These are phyloP conservation scores for Meliscaeva auricollis DNA, from an alignment of 2,888 invertebrate genomes.

Conservation along the genomic window DNA sequence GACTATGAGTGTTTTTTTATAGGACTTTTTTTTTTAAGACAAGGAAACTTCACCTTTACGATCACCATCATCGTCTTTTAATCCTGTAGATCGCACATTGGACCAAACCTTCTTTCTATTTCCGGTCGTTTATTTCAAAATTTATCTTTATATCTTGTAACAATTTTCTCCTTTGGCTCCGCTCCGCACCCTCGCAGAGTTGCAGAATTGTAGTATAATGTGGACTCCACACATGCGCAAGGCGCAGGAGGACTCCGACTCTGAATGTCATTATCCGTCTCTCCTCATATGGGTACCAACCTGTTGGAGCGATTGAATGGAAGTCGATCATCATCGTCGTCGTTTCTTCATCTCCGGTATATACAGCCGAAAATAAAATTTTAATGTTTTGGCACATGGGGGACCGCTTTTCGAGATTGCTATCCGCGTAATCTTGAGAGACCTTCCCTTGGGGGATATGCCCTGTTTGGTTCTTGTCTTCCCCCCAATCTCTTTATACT, in stretches of 20 bases:
- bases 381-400: slow-evolving; percentile 57
- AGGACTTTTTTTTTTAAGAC: slow-evolving; percentile 8
- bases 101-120: slow-evolving; percentile 73
- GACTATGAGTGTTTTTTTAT: slow-evolving; percentile 24
- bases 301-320: slow-evolving; percentile 48
- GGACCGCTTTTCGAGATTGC: slow-evolving; percentile 35
- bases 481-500: neutral
- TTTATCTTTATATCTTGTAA: slow-evolving; percentile 74
- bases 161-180: slow-evolving; percentile 68
- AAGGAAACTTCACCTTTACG: slow-evolving; percentile 46
- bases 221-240: slow-evolving; percentile 27
- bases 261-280: slow-evolving; percentile 37
- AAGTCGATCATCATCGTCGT: slow-evolving; percentile 60
- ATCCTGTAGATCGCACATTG: slow-evolving; percentile 40
- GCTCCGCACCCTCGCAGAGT: slow-evolving; percentile 58
- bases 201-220: slow-evolving; percentile 33
- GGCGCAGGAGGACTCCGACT: slow-evolving; percentile 29
- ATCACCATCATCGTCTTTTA: slow-evolving; percentile 47
- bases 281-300: slow-evolving; percentile 26
- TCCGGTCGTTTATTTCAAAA: slow-evolving; percentile 74
- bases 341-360: slow-evolving; percentile 34
- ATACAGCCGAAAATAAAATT: slow-evolving; percentile 57
- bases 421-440: slow-evolving; percentile 52
- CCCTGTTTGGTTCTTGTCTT: slow-evolving; percentile 14
- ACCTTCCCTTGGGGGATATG: slow-evolving; percentile 41